phyloP scores from a whole-genome alignment of 2,888 invertebrate species.

The Latrodectus elegans region DNA sequence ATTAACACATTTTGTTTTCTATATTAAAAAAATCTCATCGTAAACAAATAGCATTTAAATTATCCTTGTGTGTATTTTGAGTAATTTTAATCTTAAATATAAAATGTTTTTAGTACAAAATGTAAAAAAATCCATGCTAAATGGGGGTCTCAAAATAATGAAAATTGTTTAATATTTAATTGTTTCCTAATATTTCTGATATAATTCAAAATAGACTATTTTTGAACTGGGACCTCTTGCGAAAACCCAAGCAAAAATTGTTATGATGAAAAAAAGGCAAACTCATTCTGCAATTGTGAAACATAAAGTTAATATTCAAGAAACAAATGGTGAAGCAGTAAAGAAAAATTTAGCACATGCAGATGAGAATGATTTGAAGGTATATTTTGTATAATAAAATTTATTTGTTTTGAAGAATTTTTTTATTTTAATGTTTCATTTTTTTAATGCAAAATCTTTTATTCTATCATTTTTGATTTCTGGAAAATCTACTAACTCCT shows the following conservation, averaged over 20 bases:
- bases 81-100: too few relatives aligned
- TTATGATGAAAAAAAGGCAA: conserved; percentile 91
- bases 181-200: background rate
- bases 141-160: too few relatives aligned
- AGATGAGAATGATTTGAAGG: conserved; percentile 44
- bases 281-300: conserved; percentile 79
- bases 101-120: too few relatives aligned
- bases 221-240: conserved; percentile 91
- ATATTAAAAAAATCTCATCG: too few relatives aligned
- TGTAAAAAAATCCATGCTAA: too few relatives aligned
- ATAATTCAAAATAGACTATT: conserved; percentile 83
- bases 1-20: too few relatives aligned
- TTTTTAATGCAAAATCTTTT: background rate
- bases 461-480: too few relatives aligned
- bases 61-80: too few relatives aligned
- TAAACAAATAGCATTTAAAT: too few relatives aligned
- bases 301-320: conserved; percentile 56
- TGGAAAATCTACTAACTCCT: too few relatives aligned
- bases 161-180: too few relatives aligned
- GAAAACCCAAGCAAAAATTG: conserved; percentile 83
- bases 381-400: background rate
- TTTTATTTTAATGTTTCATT: background rate
- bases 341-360: conserved; percentile 21
- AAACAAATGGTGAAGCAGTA: conserved; percentile 55
- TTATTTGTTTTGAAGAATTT: too few relatives aligned